Base-by-base conservation (phyloP, 64 coral and sea anemone species). In the Pocillopora damicornis region DNA sequence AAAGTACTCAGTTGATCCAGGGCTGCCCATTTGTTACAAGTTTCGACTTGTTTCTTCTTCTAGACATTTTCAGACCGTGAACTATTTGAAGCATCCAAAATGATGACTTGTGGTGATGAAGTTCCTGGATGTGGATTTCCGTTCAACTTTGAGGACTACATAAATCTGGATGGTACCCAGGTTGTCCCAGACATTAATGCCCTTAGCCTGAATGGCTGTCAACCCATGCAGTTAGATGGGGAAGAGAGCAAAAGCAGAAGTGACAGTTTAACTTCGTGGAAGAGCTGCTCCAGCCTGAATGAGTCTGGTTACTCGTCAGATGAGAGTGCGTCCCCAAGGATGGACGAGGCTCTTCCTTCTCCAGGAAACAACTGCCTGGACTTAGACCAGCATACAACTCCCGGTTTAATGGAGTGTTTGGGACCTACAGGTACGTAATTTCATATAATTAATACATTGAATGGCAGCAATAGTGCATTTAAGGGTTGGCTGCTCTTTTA, bases 241-340 rank as follows among this genome's bases (percentile, higher is more conserved):
- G 81, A 73, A 56, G 18, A 56, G 1, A 14, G 10, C 65, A 71
- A 66, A 58, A 20, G 58, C 0, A 85, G 65, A 72, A 85, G 17
- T 8, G 68, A 35, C 67, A 77, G 81, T 38, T 51, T 90, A 4
- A 73, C 60, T 2, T 90, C 89, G 17, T 90, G 89, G 89, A 75
- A 81, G 60, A 90, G 89, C 14, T 58, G 60, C 15, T 90, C 89
- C 6, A 90, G 89, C 38, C 42, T 90, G 25, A 83, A 51, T 51
- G 42, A 51, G 42, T 90, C 89, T 56, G 89, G 89, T 17, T 90
- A 90, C 15, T 59, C 23, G 9, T 90, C 89, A 35, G 89, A 90
- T 85, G 59, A 81, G 14, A 83, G 35, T 68, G 18, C 56, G 9
- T 85, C 81, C 0, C 81, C 81, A n/a, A 20, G 57, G 63, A 45